Base-by-base conservation (phyloP, 2,888 invertebrate genomes). In the Helleia helle region DNA sequence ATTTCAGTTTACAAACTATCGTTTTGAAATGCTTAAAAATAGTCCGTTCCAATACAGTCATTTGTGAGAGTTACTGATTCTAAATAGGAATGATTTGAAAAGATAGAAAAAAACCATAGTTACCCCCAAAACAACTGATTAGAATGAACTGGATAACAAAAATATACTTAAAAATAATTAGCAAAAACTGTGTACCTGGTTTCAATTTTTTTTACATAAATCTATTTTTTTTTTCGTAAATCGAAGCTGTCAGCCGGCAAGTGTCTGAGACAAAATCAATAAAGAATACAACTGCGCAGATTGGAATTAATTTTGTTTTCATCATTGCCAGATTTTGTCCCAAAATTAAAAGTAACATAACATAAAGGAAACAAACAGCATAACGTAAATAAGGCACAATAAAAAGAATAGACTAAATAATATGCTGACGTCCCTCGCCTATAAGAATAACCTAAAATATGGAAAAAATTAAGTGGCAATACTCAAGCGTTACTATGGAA, bases 311-410 rank as follows among this genome's bases (percentile, higher is more conserved):
- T 14, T 36, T 41, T 6, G 36, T 36, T 41, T 36, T 27, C 13
- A 22, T 7, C n/a, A 15, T 31, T 9, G 9, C 31, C 18, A 31
- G 17, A 31, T 8, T 22, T 34, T 34, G 34, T 34, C 34, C 22
- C 34, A 34, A 30, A 30, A 18, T 34, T 34, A 18, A 34, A 18
- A 34, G 18, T 8, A 34, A 34, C 34, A 34, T 34, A 22, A 22
- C 2, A 18, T 22, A 34, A 34, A 34, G 31, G 34, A 34, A 18
- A 34, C 34, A 34, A 31, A 34, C 11, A 34, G 34, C 34, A 34
- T 34, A 34, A 34, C 18, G 34, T 18, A 22, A 46, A 40, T 50
- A 50, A 50, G 46, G 50, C 50, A 50, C 48, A 46, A 40, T 43
- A 40, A 42, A 36, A 48, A 27, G 38, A 42, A 17, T 18, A 49